Base-by-base conservation (phyloP, 2,888 invertebrate genomes). In the Geotrupes spiniger region DNA sequence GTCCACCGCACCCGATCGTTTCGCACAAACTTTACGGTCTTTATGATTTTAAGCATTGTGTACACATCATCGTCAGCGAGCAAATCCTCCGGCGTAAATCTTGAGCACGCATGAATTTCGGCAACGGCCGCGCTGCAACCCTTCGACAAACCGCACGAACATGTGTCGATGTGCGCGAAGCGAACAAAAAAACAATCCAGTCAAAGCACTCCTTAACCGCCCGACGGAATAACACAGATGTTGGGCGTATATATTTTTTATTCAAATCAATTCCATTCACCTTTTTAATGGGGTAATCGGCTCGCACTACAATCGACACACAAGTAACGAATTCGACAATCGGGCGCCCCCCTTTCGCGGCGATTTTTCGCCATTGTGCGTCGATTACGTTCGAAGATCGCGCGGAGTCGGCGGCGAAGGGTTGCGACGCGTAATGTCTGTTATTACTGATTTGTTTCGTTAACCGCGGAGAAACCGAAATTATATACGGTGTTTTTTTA, bases 231-330 rank as follows among this genome's bases (percentile, higher is more conserved):
- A 33, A 33, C 33, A 33, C 33, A 33, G 33, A 33, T 33, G 33
- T 33, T 33, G 33, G 33, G 33, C 33, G 33, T 33, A 33, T 21
- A 21, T 21, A 4, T 6, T 14, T 14, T 33, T 33, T 33, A 33
- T 33, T 33, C 33, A 33, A 33, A 33, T 33, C 33, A 5, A 33
- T 33, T 33, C 15, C 33, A 33, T 33, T 33, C 33, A 33, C 8
- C 2, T 2, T 8, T 12, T 9, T 33, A 33, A 21, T 21, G 11
- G 11, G 14, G 11, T 33, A 33, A 33, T 33, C 11, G n/a, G 21
- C 3, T 4, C 21, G 21, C 21, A 21, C 3, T 6, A 21, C 21
- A 21, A 21, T 21, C 21, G 21, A 21, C 6, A 21, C n/a, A n/a
- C 21, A 21, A 21, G 21, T 21, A 21, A 21, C 21, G 21, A 21